Base-by-base conservation (phyloP, 2,113 vertebrate species). In the Lampris megalopsis region DNA sequence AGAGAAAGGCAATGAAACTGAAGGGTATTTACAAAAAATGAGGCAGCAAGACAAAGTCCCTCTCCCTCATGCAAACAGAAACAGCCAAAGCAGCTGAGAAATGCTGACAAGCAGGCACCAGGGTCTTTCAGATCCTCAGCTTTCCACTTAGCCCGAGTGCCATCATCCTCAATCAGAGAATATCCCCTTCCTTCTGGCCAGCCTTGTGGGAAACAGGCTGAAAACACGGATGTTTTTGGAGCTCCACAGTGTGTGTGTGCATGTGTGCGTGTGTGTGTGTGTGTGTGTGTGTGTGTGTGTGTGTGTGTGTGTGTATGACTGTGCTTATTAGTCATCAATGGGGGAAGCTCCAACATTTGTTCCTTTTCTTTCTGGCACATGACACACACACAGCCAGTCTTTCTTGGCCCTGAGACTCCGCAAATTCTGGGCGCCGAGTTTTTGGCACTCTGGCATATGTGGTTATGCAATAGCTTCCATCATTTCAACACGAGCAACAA, bases 401-500 rank as follows among this genome's bases (percentile, higher is more conserved):
- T 67, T 86, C 78, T 73, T 91, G 88, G 91, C 83, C 75, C 72
- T 4, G 6, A 61, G 24, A 36, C 13, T 8, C 75, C 71, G 66
- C 75, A 75, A 78, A 88, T 88, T 77, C 68, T 83, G 85, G 73
- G 79, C 65, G 71, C 70, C 56, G 71, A 79, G 72, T 86, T 83
- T 87, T 66, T 91, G 90, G 92, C 89, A 88, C 80, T 6, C 13
- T 1, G 1, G 68, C 71, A 24, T 37, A 67, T 62, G 77, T 57
- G 67, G 81, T 92, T 91, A 91, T 79, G 84, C 89, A 93, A 93
- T 42, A 41, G 81, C 87, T 87, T 91, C 84, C 81, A 86, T 91
- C 83, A 91, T 90, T 87, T 87, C 80, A 61, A 85, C 84, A 81
- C 47, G 43, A 83, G 86, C 79, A 72, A 24, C 24, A 24, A 24